Conservation (phyloP, 2,113 vertebrate species). For the Phodopus roborovskii region DNA sequence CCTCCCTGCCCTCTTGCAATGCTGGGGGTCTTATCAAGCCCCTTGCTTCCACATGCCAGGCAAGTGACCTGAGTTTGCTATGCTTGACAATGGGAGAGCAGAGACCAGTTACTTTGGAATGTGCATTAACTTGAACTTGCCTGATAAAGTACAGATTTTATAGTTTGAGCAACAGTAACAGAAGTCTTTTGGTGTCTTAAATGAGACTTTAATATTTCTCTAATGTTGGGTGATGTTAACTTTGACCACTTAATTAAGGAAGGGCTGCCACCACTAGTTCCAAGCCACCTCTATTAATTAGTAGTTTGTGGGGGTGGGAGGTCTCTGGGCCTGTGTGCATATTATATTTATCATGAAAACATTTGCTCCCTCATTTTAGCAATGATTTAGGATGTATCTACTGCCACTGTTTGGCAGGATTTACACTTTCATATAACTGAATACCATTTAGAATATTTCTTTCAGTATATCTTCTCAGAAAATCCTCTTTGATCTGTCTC, state of each 20-base stretch:
- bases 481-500: neutral
- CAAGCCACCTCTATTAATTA: neutral
- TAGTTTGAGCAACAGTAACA: neutral
- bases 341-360: neutral
- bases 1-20: neutral
- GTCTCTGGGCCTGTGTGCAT: neutral
- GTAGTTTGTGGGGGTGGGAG: neutral
- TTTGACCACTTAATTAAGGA: neutral
- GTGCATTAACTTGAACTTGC: neutral
- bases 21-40: too few species aligned
- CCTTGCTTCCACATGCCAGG: neutral
- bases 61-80: neutral
- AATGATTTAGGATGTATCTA: neutral
- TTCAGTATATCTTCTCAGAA: slow-evolving; percentile 17
- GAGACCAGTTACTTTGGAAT: neutral
- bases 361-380: neutral
- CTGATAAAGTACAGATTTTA: neutral
- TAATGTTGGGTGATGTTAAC: neutral
- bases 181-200: neutral
- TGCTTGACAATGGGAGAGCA: neutral
- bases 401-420: neutral
- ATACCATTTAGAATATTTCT: neutral
- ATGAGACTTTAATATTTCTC: neutral
- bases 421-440: neutral
- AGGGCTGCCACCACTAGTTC: neutral